Conservation (phyloP, 2,113 vertebrate species). For the Halichoerus grypus region DNA sequence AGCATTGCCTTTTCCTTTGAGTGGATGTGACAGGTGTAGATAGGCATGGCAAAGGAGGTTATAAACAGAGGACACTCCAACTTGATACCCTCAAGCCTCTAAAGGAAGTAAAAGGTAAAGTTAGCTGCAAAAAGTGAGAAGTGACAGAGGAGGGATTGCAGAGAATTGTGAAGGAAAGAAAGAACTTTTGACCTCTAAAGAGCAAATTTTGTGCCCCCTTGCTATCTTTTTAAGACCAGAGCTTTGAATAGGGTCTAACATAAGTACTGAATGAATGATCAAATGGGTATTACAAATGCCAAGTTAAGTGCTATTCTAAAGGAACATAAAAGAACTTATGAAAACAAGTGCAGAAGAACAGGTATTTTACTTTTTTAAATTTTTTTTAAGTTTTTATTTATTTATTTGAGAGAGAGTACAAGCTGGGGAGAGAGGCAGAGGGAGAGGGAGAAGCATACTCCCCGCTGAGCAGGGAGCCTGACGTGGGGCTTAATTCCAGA, state of each 20-base stretch:
- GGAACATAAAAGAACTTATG: background rate
- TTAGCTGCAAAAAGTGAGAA: background rate
- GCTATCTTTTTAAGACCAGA: background rate
- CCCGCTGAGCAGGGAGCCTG: too few species aligned
- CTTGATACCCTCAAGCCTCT: background rate
- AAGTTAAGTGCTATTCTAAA: slow-evolving; percentile 4
- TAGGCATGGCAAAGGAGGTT: background rate
- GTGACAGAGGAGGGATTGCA: background rate
- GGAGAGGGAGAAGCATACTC: too few species aligned
- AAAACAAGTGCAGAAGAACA: background rate
- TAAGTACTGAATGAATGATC: background rate
- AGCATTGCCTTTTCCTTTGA: background rate
- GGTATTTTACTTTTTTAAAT: background rate
- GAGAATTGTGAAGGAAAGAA: background rate
- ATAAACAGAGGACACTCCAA: background rate
- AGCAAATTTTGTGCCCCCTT: background rate
- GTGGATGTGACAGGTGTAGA: background rate
- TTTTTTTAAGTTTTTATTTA: too few species aligned
- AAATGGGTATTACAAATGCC: background rate
- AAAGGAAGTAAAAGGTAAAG: background rate
- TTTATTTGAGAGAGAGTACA: too few species aligned
- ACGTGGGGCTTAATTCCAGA: too few species aligned
- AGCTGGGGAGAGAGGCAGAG: too few species aligned
- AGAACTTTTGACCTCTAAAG: background rate
- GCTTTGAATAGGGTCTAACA: background rate